phyloP scores from a whole-genome alignment of 2,797 vertebrate genomes.

The Acanthurus lineatus region DNA sequence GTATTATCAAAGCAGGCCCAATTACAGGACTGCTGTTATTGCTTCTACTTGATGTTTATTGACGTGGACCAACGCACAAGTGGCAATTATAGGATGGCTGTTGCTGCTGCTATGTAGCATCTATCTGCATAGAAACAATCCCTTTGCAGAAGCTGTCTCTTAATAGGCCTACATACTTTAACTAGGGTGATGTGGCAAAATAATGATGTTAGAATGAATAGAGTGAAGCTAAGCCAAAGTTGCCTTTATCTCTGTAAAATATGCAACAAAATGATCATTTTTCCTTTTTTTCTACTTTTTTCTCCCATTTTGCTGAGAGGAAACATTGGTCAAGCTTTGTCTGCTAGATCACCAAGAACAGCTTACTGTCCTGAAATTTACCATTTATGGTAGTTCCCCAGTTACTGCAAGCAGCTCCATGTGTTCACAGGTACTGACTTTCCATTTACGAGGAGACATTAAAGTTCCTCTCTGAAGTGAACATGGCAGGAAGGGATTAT shows the following conservation, averaged over 20 bases:
- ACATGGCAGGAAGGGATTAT: constrained; percentile 56
- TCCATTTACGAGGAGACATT: constrained; percentile 72
- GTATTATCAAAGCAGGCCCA: constrained; percentile 27
- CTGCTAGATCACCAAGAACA: constrained; percentile 51
- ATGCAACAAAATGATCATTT: constrained; percentile 1
- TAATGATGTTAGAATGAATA: background rate
- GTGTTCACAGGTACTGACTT: constrained; percentile 74
- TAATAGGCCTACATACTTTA: background rate
- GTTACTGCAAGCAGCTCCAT: constrained; percentile 52
- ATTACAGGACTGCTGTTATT: constrained; percentile 38
- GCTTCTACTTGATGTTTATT: constrained; percentile 3
- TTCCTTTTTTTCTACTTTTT: constrained; percentile 27
- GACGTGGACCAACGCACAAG: background rate
- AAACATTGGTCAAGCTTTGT: constrained; percentile 48
- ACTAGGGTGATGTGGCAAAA: background rate
- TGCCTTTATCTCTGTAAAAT: background rate
- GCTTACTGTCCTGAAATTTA: constrained; percentile 62
- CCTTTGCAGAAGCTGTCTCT: background rate
- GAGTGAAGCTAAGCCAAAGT: background rate
- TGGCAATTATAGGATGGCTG: constrained; percentile 40
- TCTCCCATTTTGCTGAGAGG: constrained; percentile 14
- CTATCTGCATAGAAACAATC: constrained; percentile 13
- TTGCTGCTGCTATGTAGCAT: constrained; percentile 2
- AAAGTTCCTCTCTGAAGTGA: constrained; percentile 58
- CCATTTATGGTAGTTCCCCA: constrained; percentile 75